Evolutionary conservation across 1,140 invertebrate genomes (phyloP), one percentile per base, ranked within the genome.

Genomic region (Diplogasteroides magnus): DNA sequence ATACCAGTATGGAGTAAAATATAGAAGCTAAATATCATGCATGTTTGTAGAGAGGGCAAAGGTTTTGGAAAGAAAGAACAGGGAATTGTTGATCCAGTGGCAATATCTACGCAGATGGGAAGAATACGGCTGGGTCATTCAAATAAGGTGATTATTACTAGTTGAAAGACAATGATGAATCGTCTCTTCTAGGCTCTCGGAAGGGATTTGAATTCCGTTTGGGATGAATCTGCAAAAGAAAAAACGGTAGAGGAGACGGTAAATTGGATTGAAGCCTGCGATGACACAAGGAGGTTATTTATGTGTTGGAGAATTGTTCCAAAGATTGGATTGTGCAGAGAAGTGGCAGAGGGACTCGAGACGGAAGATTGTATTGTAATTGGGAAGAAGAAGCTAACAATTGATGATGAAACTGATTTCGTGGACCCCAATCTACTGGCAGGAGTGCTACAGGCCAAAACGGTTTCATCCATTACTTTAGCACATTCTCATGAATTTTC

Each of bases 31-130:
- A n/a, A n/a, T n/a, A n/a, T n/a, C n/a, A 48, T 48, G 6, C 6
- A 48, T 48, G 19, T 48, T 48, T 48, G 37, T 19, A 82, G 86
- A 76, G 77, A 88, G 73, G 92, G 93, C 14, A 88, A 88, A 85
- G 94, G 93, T 82, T 86, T 97, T 57, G 94, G 94, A 71, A 94
- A 92, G 86, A 83, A 89, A 81, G 87, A 87, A 48, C 90, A 94
- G 84, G 69, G 69, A 19, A 61, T 57, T 31, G 85, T 89, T 0
- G 88, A 90, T 65, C 91, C 92, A 2, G 87, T 97, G 0, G 88
- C 90, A 77, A 87, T 90, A 2, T 89, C 89, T 0, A 88, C 87
- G 61, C 92, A 95, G 82, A 88, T 89, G 81, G 92, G 92, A 1
- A 86, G 91, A 66, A 84, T 90, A 80, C 93, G 93, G 79, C 86